A percentile compares a stretch with the other conserved stretches of the same genome.
These are phyloP conservation scores for Semicossyphus pulcher DNA, from an alignment of 2,113 vertebrate genomes.

Conservation along the genomic window DNA sequence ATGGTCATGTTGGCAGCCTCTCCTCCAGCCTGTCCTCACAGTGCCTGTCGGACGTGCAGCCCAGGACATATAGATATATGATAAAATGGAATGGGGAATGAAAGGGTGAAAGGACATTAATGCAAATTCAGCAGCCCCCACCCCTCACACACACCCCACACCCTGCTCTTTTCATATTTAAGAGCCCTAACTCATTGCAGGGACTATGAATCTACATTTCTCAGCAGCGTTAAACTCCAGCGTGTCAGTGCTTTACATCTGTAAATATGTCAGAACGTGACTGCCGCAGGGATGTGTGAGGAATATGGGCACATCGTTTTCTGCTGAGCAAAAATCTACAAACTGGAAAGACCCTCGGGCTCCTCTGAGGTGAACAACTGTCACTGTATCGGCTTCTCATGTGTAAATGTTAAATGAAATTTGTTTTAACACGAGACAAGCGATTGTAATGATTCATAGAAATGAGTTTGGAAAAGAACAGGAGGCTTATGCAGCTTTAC, in stretches of 20 bases:
- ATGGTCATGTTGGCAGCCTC: constrained; percentile 32
- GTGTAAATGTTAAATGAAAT: too few relatives aligned
- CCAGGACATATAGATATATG: constrained; percentile 53
- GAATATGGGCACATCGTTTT: neutral
- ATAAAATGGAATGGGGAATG: constrained; percentile 56
- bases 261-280: constrained; percentile 2
- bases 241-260: neutral
- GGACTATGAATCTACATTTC: constrained; percentile 17
- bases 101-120: constrained; percentile 38
- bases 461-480: too few relatives aligned
- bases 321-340: neutral
- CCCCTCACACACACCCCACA: neutral
- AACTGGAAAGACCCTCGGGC: neutral
- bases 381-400: neutral
- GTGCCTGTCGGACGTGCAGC: constrained; percentile 26
- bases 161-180: neutral
- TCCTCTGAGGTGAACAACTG: neutral
- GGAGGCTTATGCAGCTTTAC: too few relatives aligned
- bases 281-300: constrained; percentile 3
- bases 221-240: neutral
- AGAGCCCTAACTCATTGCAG: neutral
- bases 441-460: neutral
- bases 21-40: constrained; percentile 32
- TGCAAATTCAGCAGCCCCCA: neutral
- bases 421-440: neutral